Base-by-base conservation (phyloP, 1,140 invertebrate genomes). In the Ceratina japonica region DNA sequence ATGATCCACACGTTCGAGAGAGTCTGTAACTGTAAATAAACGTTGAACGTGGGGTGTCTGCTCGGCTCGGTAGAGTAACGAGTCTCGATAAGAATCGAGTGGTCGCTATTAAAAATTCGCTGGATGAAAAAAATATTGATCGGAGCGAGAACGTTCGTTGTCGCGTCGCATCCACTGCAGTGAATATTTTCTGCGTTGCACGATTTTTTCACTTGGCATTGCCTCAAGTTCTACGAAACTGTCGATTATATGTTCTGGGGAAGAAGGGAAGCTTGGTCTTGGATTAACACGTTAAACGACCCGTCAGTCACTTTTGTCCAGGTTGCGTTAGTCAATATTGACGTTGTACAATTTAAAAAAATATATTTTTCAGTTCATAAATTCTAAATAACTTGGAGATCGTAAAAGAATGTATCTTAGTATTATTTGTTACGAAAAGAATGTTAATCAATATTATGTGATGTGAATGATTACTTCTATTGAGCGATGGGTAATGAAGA, bases 251-350 rank as follows among this genome's bases (percentile, higher is more conserved):
- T 54, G 54, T 37, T 20, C 54, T 15, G 4, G 15, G 13, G 20
- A 7, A 22, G 18, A 62, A 84, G 65, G 64, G 79, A 84, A 83
- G 75, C 76, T 83, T 71, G 62, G 62, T 75, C 44, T 64, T 56
- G 66, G 80, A 79, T 80, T 49, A 81, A n/a, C n/a, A n/a, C n/a
- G n/a, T n/a, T n/a, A n/a, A n/a, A n/a, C n/a, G n/a, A n/a, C n/a
- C n/a, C n/a, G n/a, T n/a, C n/a, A n/a, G n/a, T n/a, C n/a, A n/a
- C n/a, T n/a, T n/a, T n/a, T n/a, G n/a, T n/a, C n/a, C n/a, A n/a
- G n/a, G n/a, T n/a, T n/a, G n/a, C n/a, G n/a, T n/a, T n/a, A n/a
- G n/a, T n/a, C n/a, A n/a, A n/a, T n/a, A n/a, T n/a, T n/a, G n/a
- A n/a, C n/a, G n/a, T n/a, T n/a, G n/a, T n/a, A n/a, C n/a, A n/a